Evolutionary conservation across 2,797 vertebrate genomes (phyloP).

Genomic region (Macroramphosus scolopax): DNA sequence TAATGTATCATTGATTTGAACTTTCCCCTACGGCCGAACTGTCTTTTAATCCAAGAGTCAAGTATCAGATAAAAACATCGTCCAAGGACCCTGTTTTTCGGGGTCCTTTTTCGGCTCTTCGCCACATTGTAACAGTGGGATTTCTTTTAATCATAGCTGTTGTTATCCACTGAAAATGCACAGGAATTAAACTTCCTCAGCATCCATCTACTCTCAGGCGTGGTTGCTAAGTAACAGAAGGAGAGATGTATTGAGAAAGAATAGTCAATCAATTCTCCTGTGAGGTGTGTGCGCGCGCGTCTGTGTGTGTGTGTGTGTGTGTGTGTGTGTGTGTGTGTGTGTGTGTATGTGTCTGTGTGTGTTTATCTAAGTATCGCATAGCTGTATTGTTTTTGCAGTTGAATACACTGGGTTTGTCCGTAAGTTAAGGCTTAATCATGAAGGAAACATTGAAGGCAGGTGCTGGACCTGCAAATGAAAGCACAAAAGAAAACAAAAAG

Average conservation of each 20-base stretch:
- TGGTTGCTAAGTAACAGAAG: conserved; percentile 84
- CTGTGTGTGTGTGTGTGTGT: conserved; percentile 27
- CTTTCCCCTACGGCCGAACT: not conserved
- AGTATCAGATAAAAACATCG: not conserved
- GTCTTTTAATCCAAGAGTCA: not conserved
- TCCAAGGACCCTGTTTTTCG: not conserved
- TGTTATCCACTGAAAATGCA: conserved; percentile 67
- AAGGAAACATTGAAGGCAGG: no score
- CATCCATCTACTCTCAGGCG: conserved; percentile 70
- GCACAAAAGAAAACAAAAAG: no score
- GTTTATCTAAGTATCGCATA: conserved; percentile 26
- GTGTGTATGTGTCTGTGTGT: conserved; percentile 8
- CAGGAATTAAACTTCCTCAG: conserved; percentile 68
- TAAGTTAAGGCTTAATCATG: conserved; percentile 5
- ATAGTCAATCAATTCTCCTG: conserved; percentile 80
- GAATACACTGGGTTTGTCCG: conserved; percentile 11
- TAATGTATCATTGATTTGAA: conserved; percentile 16
- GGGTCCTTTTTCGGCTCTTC: not conserved
- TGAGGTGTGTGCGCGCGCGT: conserved; percentile 46
- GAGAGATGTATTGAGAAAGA: conserved; percentile 81
- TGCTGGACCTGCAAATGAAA: no score
- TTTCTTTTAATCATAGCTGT: conserved; percentile 62
- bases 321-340: conserved; percentile 30
- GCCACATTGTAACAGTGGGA: conserved; percentile 16
- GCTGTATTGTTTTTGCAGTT: conserved; percentile 41